Base-by-base conservation (phyloP, 2,113 vertebrate species). In the Indri indri region DNA sequence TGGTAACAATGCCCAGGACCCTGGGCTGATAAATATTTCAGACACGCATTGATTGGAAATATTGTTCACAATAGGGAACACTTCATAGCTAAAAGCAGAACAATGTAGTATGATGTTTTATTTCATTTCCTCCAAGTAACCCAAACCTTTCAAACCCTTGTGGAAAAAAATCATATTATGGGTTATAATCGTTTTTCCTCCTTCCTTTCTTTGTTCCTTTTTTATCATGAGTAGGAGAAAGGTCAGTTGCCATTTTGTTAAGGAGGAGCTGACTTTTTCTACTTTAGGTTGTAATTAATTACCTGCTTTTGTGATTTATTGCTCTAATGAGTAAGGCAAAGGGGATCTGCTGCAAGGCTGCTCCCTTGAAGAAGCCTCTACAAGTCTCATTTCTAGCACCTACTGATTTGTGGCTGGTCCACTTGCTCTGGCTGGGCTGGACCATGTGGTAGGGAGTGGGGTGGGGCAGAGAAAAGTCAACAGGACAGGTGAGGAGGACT, bases 231-330 rank as follows among this genome's bases (percentile, higher is more conserved):
- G 25, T 61, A 94, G 87, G 66, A 94, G 80, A 98, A 97, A 97
- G 70, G 54, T 83, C 86, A 92, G 76, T 22, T 97, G 95, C 42
- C 82, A 89, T 95, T 97, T 96, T 93, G 52, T 84, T 61, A 68
- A 97, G 70, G 89, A 84, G 59, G 54, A 94, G 74, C 88, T 90
- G 76, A 95, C 95, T 97, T 98, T 97, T 97, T 91, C 73, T 96
- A 70, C 87, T 93, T 97, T 83, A 63, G 91, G 96, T 68, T 61
- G 87, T 45, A 97, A 98, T 96, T 97, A 96, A 95, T 94, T 95
- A 40, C 47, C 94, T 92, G 70, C 73, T 95, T 96, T 93, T 23
- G 37, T 95, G 96, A 96, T 71, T 96, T 97, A 97, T 70, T 96
- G 66, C 81, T 20, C 82, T 50, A 57, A 65, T 83, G 95, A 97